These are phyloP conservation scores for Gadopsis marmoratus DNA, from an alignment of 2,797 vertebrate genomes.

Conservation along the genomic window DNA sequence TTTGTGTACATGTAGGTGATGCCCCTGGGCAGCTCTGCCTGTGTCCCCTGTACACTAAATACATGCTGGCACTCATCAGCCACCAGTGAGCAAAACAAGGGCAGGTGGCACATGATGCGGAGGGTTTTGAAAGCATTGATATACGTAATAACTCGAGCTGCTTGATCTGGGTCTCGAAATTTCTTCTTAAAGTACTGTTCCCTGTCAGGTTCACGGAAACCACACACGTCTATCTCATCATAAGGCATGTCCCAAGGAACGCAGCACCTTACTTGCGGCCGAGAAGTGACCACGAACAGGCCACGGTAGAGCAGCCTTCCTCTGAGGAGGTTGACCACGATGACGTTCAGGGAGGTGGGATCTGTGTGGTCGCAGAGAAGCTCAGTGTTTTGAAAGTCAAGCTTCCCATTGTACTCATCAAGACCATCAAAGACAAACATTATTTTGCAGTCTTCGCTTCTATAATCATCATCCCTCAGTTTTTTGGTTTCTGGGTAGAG, in stretches of 20 bases:
- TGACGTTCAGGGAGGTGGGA: conserved; percentile 38
- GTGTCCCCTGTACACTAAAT: conserved; percentile 39
- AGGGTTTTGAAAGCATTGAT: conserved; percentile 77
- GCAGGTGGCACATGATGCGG: conserved; percentile 85
- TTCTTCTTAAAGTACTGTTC: conserved; percentile 80
- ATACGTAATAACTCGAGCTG: conserved; percentile 69
- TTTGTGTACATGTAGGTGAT: conserved; percentile 83
- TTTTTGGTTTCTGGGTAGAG: conserved; percentile 80
- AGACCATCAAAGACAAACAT: conserved; percentile 85
- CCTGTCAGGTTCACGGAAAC: conserved; percentile 76
- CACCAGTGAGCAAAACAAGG: conserved; percentile 78
- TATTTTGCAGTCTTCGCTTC: conserved; percentile 44
- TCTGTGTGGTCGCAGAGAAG: conserved; percentile 50
- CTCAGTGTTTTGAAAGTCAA: conserved; percentile 73
- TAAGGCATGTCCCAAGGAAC: conserved; percentile 73
- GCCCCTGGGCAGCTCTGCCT: conserved; percentile 62
- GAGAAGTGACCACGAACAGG: conserved; percentile 66
- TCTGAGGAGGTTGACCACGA: conserved; percentile 82
- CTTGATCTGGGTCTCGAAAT: conserved; percentile 71
- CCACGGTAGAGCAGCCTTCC: conserved; percentile 66
- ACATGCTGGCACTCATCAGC: conserved; percentile 60
- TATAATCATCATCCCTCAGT: conserved; percentile 64
- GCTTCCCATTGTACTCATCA: conserved; percentile 73
- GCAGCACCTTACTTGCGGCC: conserved; percentile 47
- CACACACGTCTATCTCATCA: conserved; percentile 73